A percentile compares a stretch with the other conserved stretches of the same genome.
phyloP scores from a whole-genome alignment of 1,140 invertebrate genomes.

The Drosophila takahashii region DNA sequence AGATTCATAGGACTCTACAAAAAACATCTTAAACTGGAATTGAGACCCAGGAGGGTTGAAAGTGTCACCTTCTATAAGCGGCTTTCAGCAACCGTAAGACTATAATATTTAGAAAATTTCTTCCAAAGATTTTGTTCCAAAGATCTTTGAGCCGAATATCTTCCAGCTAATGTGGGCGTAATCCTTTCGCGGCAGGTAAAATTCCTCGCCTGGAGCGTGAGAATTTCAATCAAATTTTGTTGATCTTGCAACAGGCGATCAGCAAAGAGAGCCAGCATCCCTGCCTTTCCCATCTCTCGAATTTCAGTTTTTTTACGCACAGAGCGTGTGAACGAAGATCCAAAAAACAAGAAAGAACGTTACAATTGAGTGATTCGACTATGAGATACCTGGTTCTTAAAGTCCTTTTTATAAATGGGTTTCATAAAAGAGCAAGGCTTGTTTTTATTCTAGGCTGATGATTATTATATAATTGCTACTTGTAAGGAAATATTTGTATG shows the following conservation, averaged over 20 bases:
- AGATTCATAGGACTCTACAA: background rate
- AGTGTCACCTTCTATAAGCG: slow-evolving; percentile 39
- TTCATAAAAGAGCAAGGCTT: background rate
- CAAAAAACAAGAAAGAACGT: slow-evolving; percentile 16
- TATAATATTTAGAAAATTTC: background rate
- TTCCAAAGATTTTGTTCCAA: background rate
- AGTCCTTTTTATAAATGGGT: background rate
- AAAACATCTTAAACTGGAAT: background rate
- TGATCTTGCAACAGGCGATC: slow-evolving; percentile 55
- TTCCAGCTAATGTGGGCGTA: slow-evolving; percentile 46
- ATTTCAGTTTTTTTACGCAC: slow-evolving; percentile 22
- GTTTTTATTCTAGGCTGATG: no score
- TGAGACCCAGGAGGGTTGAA: slow-evolving; percentile 51
- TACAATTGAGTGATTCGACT: background rate
- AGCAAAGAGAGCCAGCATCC: slow-evolving; percentile 44
- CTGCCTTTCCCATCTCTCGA: slow-evolving; percentile 18
- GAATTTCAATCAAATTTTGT: slow-evolving; percentile 54
- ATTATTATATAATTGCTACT: no score
- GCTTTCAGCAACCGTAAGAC: slow-evolving; percentile 41
- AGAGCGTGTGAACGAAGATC: slow-evolving; percentile 57
- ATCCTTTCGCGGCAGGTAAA: slow-evolving; percentile 54
- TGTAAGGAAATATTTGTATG: background rate
- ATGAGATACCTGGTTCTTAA: background rate
- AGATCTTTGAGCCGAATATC: slow-evolving; percentile 5
- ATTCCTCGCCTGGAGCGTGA: slow-evolving; percentile 50